Base-by-base conservation (phyloP, 2,113 vertebrate species). In the Megaceryle torquata region DNA sequence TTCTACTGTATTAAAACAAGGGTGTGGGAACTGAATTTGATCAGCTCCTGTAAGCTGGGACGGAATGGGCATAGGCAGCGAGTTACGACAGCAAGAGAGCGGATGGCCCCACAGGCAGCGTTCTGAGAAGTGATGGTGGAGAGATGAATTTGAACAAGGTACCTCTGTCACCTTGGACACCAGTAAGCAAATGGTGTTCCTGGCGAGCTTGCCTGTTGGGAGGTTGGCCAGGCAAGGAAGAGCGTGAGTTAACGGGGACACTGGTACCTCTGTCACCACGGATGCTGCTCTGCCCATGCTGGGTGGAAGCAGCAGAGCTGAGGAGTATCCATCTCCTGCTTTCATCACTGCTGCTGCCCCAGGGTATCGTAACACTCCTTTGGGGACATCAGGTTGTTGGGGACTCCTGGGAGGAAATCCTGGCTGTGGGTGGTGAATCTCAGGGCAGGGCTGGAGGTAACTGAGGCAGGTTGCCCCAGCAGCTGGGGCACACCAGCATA, bases 351-450 rank as follows among this genome's bases (percentile, higher is more conserved):
- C 33, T 43, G 13, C 72, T 33, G 41, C 41, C n/a, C 29, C 25
- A 1, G n/a, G 28, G 18, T 6, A 4, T n/a, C 9, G 1, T 25
- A 20, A 25, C 13, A 0, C 51, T 15, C 37, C 37, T 28, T 10
- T 4, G 8, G 61, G 37, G 44, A 7, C 53, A 10, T 11, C 44
- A 9, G 31, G 6, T 12, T 65, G 21, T 21, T 44, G 7, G 37
- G 33, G 44, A 53, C 33, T 53, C 61, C 53, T 60, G 44, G 21
- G 16, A 28, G 37, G 63, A 25, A 11, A 17, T 16, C 28, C 13
- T 22, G 13, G 21, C 35, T 15, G 9, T 1, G 6, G 31, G 56
- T 21, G 17, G 26, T 26, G 24, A 37, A 8, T 33, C 63, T 50
- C 1, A 13, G 83, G 6, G 35, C 7, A 18, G 56, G 33, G 56